Evolutionary conservation across 2,888 invertebrate species (phyloP), one percentile per base, ranked within the genome.

Genomic region (Zootermopsis nevadensis): DNA sequence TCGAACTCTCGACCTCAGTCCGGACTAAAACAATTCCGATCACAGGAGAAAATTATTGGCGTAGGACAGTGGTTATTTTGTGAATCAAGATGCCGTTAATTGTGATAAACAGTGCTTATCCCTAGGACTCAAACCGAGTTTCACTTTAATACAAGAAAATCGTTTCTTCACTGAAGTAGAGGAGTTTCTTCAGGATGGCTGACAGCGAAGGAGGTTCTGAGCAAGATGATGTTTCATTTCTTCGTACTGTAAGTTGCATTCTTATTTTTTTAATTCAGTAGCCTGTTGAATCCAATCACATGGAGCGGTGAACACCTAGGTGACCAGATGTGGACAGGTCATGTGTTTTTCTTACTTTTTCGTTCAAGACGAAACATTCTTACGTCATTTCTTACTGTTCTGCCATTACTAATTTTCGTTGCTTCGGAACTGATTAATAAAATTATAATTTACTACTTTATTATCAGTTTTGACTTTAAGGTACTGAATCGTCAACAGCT

Each of bases 181-280:
- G 72, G 2, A 31, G 19, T 7, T 12, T 35, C 74, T 38, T 38
- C 38, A 60, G 83, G 72, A 97, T 97, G 97, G 97, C 97, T 89
- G 97, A 97, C 92, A 95, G 95, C 89, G 97, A 97, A 91, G 98
- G 97, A 89, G 96, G 97, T 87, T 98, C 98, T 89, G 99, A 99
- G 92, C 99, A 99, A 92, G 99, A 99, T 95, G 99, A 99, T 94
- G 98, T 99, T 91, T 99, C 99, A 90, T 99, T 99, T 93, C 94
- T 99, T 88, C 95, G 99, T 89, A 99, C 99, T 94, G 99, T 99
- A 91, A 95, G 96, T 92, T 38, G 22, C 24, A 38, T 38, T 10
- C 33, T 33, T 69, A 31, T 69, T 69, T 30, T 33, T 31, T 33
- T 69, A 48, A 2, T n/a, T 53, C 33, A 10, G 15, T 4, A 12